phyloP scores from a whole-genome alignment of 2,113 vertebrate species.

The Nothocercus nigrocapillus region DNA sequence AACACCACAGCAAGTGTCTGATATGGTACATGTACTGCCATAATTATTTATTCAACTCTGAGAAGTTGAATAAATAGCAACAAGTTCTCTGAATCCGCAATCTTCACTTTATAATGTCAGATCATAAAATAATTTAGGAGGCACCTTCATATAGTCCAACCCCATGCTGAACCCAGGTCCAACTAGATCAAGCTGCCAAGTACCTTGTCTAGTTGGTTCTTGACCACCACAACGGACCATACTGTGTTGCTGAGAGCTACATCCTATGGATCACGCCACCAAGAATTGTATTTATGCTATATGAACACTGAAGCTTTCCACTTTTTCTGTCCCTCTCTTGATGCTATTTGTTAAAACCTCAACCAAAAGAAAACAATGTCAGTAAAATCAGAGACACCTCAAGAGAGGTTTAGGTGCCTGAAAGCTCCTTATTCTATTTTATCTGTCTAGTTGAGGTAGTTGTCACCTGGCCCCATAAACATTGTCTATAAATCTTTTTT shows the following conservation, averaged over 20 bases:
- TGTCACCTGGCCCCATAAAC: not conserved
- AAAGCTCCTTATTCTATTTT: not conserved
- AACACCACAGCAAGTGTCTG: not conserved
- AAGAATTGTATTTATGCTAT: not conserved
- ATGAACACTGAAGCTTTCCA: not conserved
- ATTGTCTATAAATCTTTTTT: not conserved
- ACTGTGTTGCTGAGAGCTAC: not conserved
- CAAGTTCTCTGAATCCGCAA: not conserved
- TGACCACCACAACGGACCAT: not conserved
- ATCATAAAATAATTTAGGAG: not conserved
- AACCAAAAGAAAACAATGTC: not conserved
- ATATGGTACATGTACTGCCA: not conserved
- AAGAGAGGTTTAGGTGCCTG: not conserved
- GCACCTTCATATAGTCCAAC: not conserved
- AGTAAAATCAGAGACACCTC: not conserved
- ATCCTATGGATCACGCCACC: not conserved
- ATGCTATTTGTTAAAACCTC: not conserved
- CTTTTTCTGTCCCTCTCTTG: not conserved
- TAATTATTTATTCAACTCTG: not conserved
- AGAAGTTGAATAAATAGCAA: not conserved
- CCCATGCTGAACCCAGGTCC: fast-evolving
- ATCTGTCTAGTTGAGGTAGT: too few species aligned
- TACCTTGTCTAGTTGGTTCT: not conserved
- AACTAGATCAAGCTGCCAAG: not conserved
- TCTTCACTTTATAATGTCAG: not conserved